A percentile compares a stretch with the other conserved stretches of the same genome.
Conservation (phyloP, 1,140 invertebrate genomes). For the Hypothenemus hampei region DNA sequence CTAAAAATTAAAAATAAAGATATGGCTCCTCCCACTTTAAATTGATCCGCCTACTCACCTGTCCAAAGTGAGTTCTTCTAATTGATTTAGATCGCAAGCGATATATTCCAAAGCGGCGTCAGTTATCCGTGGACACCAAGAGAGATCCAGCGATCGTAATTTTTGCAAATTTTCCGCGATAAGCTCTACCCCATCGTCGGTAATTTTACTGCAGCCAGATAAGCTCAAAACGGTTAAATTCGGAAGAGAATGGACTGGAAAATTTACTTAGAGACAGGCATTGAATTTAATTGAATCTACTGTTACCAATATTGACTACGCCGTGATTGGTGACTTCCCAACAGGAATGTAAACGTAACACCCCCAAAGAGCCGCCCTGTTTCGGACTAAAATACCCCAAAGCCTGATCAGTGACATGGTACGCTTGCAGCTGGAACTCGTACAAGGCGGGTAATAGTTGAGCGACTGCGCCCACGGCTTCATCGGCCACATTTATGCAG, state of each 20-base stretch:
- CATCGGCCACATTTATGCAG: conserved; percentile 95
- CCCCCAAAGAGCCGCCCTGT: conserved; percentile 80
- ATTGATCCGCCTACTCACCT: conserved; percentile 57
- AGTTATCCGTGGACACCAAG: conserved; percentile 93
- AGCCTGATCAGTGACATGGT: conserved; percentile 95
- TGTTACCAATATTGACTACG: conserved; percentile 88
- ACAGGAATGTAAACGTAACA: conserved; percentile 85
- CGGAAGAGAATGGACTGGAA: conserved; percentile 82
- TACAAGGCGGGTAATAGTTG: conserved; percentile 86
- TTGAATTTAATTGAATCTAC: too few relatives aligned
- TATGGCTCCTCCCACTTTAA: neutral
- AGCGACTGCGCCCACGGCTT: conserved; percentile 87
- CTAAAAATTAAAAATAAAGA: conserved; percentile 58
- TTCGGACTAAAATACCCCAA: conserved; percentile 90
- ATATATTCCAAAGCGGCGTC: conserved; percentile 94
- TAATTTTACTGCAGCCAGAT: conserved; percentile 93
- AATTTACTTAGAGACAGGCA: too few relatives aligned
- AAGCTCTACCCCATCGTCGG: conserved; percentile 91
- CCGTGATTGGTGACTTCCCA: conserved; percentile 97
- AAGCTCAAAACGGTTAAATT: conserved; percentile 87
- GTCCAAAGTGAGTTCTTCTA: conserved; percentile 90
- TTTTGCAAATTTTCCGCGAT: conserved; percentile 91
- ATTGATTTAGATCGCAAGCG: conserved; percentile 89
- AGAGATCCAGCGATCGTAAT: conserved; percentile 81
- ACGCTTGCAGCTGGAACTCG: conserved; percentile 88